A percentile compares a stretch with the other conserved stretches of the same genome.
phyloP scores from a whole-genome alignment of 2,113 vertebrate genomes.

The Rhizomys pruinosus region DNA sequence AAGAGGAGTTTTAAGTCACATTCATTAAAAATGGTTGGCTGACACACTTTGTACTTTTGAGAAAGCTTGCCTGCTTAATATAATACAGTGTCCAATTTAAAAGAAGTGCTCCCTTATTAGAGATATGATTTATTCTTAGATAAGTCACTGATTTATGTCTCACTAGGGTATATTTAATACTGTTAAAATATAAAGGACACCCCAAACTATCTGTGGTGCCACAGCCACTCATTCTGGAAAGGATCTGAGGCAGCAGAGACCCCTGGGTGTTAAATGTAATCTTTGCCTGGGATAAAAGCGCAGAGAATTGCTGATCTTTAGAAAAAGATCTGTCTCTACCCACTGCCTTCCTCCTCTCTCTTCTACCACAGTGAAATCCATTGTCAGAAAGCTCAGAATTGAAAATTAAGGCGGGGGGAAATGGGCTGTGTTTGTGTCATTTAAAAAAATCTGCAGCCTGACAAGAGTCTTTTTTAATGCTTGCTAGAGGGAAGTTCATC shows the following conservation, averaged over 20 bases:
- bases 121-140: conserved; percentile 88
- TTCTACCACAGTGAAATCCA: conserved; percentile 55
- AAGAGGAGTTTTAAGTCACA: conserved; percentile 85
- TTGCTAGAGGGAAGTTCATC: conserved; percentile 71
- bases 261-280: conserved; percentile 89
- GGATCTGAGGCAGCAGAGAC: conserved; percentile 86
- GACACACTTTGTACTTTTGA: conserved; percentile 86
- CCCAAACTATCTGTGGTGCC: conserved; percentile 87
- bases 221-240: conserved; percentile 86
- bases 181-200: conserved; percentile 84
- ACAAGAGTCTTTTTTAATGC: conserved; percentile 65
- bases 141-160: conserved; percentile 89
- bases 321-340: conserved; percentile 81
- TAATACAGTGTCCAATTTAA: conserved; percentile 87
- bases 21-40: conserved; percentile 85
- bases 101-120: conserved; percentile 88
- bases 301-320: conserved; percentile 86
- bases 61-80: conserved; percentile 86
- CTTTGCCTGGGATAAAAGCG: conserved; percentile 86
- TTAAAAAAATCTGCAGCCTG: conserved; percentile 70
- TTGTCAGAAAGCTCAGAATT: conserved; percentile 2
- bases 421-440: conserved; percentile 70
- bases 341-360: conserved; percentile 63
- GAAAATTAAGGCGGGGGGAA: conserved; percentile 58
- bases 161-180: conserved; percentile 87